Conservation (phyloP, 1,140 invertebrate species). For the Drosophila nigrodunni region DNA sequence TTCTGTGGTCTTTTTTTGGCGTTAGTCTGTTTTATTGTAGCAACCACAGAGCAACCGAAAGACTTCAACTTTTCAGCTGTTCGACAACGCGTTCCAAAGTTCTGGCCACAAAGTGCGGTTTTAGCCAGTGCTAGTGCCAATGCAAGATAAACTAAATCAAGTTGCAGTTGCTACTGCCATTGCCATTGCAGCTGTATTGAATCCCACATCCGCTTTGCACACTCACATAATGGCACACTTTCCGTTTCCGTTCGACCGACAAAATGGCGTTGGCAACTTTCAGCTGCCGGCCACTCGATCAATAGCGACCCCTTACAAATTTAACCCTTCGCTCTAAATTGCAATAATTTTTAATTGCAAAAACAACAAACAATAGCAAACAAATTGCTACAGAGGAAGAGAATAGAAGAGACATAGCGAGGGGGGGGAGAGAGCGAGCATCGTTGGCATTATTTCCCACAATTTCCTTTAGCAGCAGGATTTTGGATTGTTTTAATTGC, state of each 20-base stretch:
- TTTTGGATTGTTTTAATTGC: constrained; percentile 86
- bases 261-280: constrained; percentile 63
- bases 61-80: constrained; percentile 48
- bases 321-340: constrained; percentile 21
- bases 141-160: constrained; percentile 73
- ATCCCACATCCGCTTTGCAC: constrained; percentile 38
- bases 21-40: constrained; percentile 48
- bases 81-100: constrained; percentile 52
- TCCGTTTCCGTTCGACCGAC: constrained; percentile 69
- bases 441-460: constrained; percentile 91
- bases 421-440: constrained; percentile 88
- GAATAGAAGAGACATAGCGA: constrained; percentile 85
- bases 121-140: constrained; percentile 18
- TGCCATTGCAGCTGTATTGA: constrained; percentile 31
- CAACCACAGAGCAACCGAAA: constrained; percentile 32
- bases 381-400: constrained; percentile 52
- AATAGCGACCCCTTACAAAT: constrained; percentile 29
- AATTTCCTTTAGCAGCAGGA: constrained; percentile 88
- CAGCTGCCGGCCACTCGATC: constrained; percentile 38
- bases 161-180: constrained; percentile 13
- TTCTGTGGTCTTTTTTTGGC: constrained; percentile 54
- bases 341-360: constrained; percentile 77
- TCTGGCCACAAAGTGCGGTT: constrained; percentile 63
- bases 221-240: constrained; percentile 74
- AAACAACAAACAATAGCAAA: constrained; percentile 66